These are phyloP conservation scores for Xerus inauris DNA, from an alignment of 2,113 vertebrate genomes.

Conservation along the genomic window DNA sequence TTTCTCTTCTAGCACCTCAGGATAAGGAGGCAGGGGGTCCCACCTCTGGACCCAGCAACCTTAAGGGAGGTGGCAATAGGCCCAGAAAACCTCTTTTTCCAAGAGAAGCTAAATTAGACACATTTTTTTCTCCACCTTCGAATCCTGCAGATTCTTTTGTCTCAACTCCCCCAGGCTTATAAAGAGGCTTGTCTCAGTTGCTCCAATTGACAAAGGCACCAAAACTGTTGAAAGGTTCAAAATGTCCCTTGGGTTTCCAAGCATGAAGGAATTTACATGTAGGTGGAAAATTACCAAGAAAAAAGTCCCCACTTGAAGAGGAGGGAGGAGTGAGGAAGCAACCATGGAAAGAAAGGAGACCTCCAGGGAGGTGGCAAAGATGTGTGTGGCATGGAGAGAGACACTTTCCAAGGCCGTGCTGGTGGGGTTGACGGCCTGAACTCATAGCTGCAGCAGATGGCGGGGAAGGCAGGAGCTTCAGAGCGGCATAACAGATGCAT, in stretches of 20 bases:
- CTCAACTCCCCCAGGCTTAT: constrained; percentile 78
- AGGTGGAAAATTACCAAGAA: constrained; percentile 66
- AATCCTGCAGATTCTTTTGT: constrained; percentile 62
- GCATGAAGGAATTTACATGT: constrained; percentile 50
- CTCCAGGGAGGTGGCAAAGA: neutral
- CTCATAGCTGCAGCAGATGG: neutral
- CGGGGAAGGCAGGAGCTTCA: accelerated
- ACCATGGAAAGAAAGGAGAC: neutral
- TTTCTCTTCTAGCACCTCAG: neutral
- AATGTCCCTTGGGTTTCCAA: constrained; percentile 63
- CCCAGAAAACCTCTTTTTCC: constrained; percentile 46
- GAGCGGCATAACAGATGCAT: neutral
- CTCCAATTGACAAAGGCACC: constrained; percentile 68
- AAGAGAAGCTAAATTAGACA: constrained; percentile 66
- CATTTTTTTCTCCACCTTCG: constrained; percentile 78
- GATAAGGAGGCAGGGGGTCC: neutral
- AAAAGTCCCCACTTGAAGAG: neutral
- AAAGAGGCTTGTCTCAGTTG: constrained; percentile 80
- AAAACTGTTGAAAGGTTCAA: constrained; percentile 78
- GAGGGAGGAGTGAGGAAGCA: too few species aligned
- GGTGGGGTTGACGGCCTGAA: too few species aligned
- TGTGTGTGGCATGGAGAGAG: neutral
- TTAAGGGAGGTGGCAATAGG: constrained; percentile 16
- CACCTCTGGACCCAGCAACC: neutral
- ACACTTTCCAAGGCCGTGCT: accelerated